Evolutionary conservation across 2,113 vertebrate species (phyloP), one percentile per base, ranked within the genome.

Genomic region (Heterochromis multidens): DNA sequence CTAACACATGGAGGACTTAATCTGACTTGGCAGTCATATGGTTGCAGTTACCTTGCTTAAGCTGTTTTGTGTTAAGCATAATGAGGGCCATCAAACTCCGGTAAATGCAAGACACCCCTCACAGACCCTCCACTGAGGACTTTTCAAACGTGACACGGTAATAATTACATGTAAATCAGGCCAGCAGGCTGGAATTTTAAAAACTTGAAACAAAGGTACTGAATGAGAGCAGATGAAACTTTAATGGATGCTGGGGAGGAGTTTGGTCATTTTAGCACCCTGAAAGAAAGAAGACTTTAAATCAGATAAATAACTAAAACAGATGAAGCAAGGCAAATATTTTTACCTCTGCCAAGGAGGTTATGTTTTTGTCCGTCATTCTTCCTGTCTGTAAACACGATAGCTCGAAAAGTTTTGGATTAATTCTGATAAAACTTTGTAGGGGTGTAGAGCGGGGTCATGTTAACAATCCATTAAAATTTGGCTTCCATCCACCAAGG

Each of bases 61-160:
- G 79, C 85, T 89, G 90, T 72, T 93, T 67, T 83, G 78, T 57
- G 76, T 92, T 86, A 80, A 56, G 61, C 56, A 56, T 83, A 87
- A 89, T 87, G 59, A 84, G 58, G 54, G n/a, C 70, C 81, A 72
- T 81, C 76, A 86, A 87, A 56, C 27, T 35, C 63, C 4, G n/a
- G 84, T 77, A 62, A 90, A 87, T 79, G 79, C 31, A n/a, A 67
- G 60, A 70, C 59, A 27, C 43, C 3, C n/a, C 52, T 65, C 14
- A 57, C 13, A 29, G 87, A 81, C 81, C 79, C 87, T 85, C 79
- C 17, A 4, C 79, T 62, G 77, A 86, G 77, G 70, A 58, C 59
- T 54, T 27, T 79, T 67, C 72, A 74, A n/a, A 54, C 80, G 52
- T 79, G 77, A 84, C 65, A 43, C 14, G 9, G 40, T 19, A 60